Evolutionary conservation across 2,888 invertebrate species (phyloP), one percentile per base, ranked within the genome.

Genomic region (Tupiocoris notatus): DNA sequence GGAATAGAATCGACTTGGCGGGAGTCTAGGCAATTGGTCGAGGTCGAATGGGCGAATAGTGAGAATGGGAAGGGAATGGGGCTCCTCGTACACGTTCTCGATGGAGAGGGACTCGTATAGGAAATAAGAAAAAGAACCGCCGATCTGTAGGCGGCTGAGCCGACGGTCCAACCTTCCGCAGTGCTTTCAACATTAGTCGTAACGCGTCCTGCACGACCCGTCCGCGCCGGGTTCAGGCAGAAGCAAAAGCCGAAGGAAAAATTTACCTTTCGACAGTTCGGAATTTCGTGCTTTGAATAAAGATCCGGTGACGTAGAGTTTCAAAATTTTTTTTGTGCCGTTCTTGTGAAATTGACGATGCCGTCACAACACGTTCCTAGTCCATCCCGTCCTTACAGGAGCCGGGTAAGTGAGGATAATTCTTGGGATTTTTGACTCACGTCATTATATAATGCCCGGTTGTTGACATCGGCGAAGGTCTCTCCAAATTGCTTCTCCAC

Each of bases 361-460:
- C 73, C 73, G 73, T 73, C 73, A 9, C 73, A 73, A 54, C 73
- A 62, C 62, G 73, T 73, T 1, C 61, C 61, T 12, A 63, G 39
- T 54, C 73, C 73, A 25, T 54, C 73, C 9, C 61, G 73, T 21
- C 63, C 73, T 17, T 73, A 61, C 73, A 73, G 73, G 62, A 73
- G 62, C 73, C 62, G 73, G 73, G 73, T 73, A 62, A 73, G 70
- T 70, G 24, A 3, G 17, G 17, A 59, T 6, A n/a, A n/a, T n/a
- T n/a, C n/a, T n/a, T n/a, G 39, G 12, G 39, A 39, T 39, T 39
- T 39, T 12, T 12, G 3, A 39, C 39, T 39, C 12, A 39, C 39
- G 39, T 39, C 39, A 39, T 12, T 3, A 3, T 39, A 39, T 39
- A 59, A 20, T n/a, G 59, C 59, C 12, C 25, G 56, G 39, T 24